These are phyloP conservation scores for Sebastes nivosus DNA, from an alignment of 2,797 vertebrate genomes.

Conservation along the genomic window DNA sequence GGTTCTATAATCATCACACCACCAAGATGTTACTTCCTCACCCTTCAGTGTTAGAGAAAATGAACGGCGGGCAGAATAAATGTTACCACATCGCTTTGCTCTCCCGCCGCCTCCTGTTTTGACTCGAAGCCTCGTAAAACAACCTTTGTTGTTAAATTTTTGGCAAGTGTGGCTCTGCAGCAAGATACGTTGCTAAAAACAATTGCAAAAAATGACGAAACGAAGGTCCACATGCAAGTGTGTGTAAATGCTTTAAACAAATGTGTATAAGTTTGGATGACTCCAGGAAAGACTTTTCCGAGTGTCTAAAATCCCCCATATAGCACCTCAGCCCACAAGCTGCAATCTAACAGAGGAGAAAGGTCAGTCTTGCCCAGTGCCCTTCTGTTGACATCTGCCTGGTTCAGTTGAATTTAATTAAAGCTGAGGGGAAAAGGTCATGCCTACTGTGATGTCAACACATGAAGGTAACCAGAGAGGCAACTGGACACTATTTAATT, in stretches of 20 bases:
- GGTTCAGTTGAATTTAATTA: constrained; percentile 54
- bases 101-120: background rate
- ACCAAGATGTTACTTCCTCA: constrained; percentile 17
- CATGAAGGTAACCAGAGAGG: background rate
- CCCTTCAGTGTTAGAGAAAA: constrained; percentile 27
- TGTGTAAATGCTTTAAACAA: background rate
- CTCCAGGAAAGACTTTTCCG: background rate
- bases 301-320: background rate
- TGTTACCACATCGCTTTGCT: constrained; percentile 7
- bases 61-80: constrained; percentile 12
- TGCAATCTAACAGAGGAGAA: constrained; percentile 32
- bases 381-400: constrained; percentile 68
- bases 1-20: constrained; percentile 44
- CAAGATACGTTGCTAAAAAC: background rate
- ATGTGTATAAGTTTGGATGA: background rate
- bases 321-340: background rate
- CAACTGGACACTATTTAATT: background rate
- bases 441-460: constrained; percentile 21
- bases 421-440: constrained; percentile 59
- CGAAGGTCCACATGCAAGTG: background rate
- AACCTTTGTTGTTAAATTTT: background rate
- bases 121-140: background rate
- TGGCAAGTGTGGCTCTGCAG: background rate
- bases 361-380: constrained; percentile 61
- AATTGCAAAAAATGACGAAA: background rate